phyloP scores from a whole-genome alignment of 2,797 vertebrate species.

The Oreochromis mossambicus region DNA sequence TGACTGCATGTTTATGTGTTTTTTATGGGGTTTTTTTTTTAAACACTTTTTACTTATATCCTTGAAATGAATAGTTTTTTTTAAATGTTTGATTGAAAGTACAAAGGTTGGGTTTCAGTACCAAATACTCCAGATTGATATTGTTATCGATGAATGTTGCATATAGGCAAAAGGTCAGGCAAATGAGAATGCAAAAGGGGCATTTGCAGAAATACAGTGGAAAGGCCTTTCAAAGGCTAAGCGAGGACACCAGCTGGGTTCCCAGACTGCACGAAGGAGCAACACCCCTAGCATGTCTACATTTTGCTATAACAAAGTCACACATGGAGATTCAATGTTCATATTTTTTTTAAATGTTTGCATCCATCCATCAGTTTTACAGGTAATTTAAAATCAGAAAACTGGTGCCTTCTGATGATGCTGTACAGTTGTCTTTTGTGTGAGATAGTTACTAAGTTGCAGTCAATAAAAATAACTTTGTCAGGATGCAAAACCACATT shows the following conservation, averaged over 20 bases:
- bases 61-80: background rate
- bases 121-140: background rate
- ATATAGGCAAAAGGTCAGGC: background rate
- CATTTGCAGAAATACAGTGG: background rate
- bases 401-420: background rate
- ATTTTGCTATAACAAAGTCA: background rate
- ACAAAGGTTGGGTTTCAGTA: background rate
- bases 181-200: background rate
- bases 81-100: background rate
- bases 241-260: background rate
- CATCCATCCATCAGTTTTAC: fast-evolving
- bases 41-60: background rate
- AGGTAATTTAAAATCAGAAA: background rate
- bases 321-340: background rate
- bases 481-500: background rate
- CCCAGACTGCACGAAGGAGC: background rate
- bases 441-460: background rate
- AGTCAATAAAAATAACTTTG: background rate
- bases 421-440: background rate
- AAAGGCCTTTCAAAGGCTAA: background rate
- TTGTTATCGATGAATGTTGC: background rate
- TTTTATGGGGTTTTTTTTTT: background rate
- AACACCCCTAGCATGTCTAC: background rate
- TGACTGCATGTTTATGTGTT: background rate
- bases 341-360: background rate